A percentile compares a stretch with the other conserved stretches of the same genome.
phyloP scores from a whole-genome alignment of 1,140 invertebrate species.

The Pteromalus puparum region DNA sequence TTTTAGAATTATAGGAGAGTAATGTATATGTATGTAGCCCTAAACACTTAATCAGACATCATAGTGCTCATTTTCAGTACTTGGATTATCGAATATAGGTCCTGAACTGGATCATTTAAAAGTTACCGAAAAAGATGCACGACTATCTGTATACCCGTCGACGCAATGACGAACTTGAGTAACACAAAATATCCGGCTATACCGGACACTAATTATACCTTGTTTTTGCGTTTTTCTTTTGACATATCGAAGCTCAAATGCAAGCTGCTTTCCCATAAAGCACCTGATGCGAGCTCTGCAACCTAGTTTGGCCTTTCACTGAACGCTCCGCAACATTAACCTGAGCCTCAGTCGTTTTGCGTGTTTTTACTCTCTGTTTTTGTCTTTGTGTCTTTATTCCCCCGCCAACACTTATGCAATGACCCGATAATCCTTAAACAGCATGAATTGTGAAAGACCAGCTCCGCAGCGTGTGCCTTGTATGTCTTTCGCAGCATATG shows the following conservation, averaged over 20 bases:
- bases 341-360: not conserved
- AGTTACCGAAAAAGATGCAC: conserved; percentile 16
- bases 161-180: not conserved
- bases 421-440: conserved; percentile 26
- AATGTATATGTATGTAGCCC: no score
- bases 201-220: not conserved
- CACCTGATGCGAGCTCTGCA: not conserved
- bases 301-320: not conserved
- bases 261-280: not conserved
- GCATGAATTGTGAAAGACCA: conserved; percentile 35
- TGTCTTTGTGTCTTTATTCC: not conserved
- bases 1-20: not conserved
- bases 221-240: conserved; percentile 1
- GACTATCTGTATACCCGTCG: not conserved
- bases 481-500: not conserved
- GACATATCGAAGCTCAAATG: not conserved
- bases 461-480: conserved; percentile 2
- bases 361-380: not conserved
- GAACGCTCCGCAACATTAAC: conserved; percentile 10
- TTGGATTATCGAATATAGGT: no score
- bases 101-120: not conserved
- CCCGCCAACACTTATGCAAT: not conserved
- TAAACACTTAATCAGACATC: no score
- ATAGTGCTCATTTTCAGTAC: no score
- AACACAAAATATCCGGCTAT: conserved; percentile 22